Conservation (phyloP, 1,140 invertebrate species). For the Drosophila bipectinata region DNA sequence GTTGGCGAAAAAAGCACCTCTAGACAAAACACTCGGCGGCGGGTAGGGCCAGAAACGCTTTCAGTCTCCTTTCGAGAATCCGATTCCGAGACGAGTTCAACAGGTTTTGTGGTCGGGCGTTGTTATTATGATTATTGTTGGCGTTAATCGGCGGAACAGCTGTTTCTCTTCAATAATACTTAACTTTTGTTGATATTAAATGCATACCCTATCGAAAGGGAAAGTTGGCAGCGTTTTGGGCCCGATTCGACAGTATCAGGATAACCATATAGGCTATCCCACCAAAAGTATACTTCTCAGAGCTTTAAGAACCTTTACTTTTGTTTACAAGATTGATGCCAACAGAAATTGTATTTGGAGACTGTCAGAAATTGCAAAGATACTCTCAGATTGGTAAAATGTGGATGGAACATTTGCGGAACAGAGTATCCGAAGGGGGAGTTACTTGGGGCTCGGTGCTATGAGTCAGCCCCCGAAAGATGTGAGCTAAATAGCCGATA, state of each 20-base stretch:
- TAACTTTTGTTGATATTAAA: conserved; percentile 9
- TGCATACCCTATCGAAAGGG: background rate
- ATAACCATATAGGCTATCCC: too few relatives aligned
- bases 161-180: conserved; percentile 42
- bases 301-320: too few relatives aligned
- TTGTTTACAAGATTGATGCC: too few relatives aligned
- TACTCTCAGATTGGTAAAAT: too few relatives aligned
- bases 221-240: background rate
- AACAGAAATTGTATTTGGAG: too few relatives aligned
- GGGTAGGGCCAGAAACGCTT: conserved; percentile 19
- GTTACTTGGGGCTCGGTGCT: background rate
- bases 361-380: too few relatives aligned
- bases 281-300: too few relatives aligned
- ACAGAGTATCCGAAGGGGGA: background rate
- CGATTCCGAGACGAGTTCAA: conserved; percentile 56
- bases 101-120: conserved; percentile 53
- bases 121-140: conserved; percentile 39
- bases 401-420: too few relatives aligned
- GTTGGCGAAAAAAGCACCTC: background rate
- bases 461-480: background rate
- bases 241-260: background rate
- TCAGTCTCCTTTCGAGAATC: conserved; percentile 38
- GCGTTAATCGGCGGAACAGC: conserved; percentile 47
- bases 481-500: background rate
- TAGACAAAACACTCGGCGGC: conserved; percentile 25